Percentiles rank a stretch among this genome's conserved stretches.
These are phyloP conservation scores for Cenopis cana DNA, from an alignment of 2,888 invertebrate species.

Conservation along the genomic window DNA sequence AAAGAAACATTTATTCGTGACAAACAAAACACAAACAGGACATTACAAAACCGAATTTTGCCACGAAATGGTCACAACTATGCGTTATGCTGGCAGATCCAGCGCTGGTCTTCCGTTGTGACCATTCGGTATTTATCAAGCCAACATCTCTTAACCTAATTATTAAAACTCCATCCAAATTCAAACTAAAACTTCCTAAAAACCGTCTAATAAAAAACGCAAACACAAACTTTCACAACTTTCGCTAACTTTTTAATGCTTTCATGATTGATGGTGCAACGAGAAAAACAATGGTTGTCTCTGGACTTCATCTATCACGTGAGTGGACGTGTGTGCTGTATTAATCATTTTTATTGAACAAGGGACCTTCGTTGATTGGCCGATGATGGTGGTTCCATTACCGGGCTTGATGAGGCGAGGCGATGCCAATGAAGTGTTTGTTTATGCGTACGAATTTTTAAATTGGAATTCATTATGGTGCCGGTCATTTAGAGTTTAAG, in stretches of 20 bases:
- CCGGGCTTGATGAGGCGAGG: constrained; percentile 52
- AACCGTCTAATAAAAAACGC: constrained; percentile 3
- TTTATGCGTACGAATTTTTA: constrained; percentile 15
- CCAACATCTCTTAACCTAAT: too few species aligned
- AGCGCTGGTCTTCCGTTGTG: too few species aligned
- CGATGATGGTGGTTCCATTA: constrained; percentile 73
- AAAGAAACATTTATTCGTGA: too few species aligned
- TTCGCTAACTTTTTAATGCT: constrained; percentile 39
- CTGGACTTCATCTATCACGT: constrained; percentile 61
- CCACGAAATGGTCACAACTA: too few species aligned
- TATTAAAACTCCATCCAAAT: background rate
- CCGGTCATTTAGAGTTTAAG: too few species aligned
- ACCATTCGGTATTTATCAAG: too few species aligned
- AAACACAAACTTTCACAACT: constrained; percentile 25
- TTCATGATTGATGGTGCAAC: constrained; percentile 36
- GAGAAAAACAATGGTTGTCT: constrained; percentile 42
- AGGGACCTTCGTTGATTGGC: constrained; percentile 69
- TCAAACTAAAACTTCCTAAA: constrained; percentile 6
- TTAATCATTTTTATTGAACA: constrained; percentile 79
- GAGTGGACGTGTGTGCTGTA: constrained; percentile 63
- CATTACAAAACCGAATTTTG: too few species aligned
- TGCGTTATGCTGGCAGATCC: too few species aligned
- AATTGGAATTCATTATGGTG: constrained; percentile 15
- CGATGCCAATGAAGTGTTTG: constrained; percentile 21
- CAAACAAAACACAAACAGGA: too few species aligned